Evolutionary conservation across 2,888 invertebrate species (phyloP).

Genomic region (Nycteola revayana): DNA sequence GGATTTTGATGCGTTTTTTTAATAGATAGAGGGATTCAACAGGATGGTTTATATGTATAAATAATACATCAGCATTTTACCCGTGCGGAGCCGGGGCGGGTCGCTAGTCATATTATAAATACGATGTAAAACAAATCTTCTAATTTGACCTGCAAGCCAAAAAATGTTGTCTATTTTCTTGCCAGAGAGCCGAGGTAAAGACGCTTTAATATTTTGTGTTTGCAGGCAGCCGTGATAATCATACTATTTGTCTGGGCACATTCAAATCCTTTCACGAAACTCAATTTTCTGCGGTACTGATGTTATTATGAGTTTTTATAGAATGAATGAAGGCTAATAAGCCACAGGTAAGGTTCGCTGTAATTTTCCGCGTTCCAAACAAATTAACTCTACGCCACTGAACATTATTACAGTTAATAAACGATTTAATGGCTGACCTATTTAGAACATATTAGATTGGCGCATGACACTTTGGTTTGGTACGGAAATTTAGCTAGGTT

Average conservation of each 20-base stretch:
- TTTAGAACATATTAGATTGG: constrained; percentile 48
- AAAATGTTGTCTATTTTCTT: no score
- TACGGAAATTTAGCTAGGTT: constrained; percentile 13
- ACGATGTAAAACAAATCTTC: no score
- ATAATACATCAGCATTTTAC: no score
- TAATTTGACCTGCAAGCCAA: no score
- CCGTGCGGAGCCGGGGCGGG: no score
- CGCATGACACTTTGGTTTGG: constrained; percentile 39
- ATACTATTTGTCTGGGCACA: constrained; percentile 20
- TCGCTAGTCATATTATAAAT: no score
- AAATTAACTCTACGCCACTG: constrained; percentile 50
- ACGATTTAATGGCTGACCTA: constrained; percentile 52
- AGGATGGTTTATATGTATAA: no score
- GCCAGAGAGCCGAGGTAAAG: no score
- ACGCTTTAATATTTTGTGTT: constrained; percentile 1
- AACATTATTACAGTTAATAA: constrained; percentile 55
- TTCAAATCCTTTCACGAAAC: constrained; percentile 27
- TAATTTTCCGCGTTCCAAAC: constrained; percentile 50
- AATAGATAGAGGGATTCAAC: no score
- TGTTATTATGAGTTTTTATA: constrained; percentile 35
- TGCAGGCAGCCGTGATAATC: constrained; percentile 14
- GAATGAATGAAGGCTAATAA: constrained; percentile 38
- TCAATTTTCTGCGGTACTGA: constrained; percentile 28
- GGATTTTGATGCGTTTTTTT: no score
- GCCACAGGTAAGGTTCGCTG: constrained; percentile 35